Conservation (phyloP, 2,113 vertebrate species). For the Aldabrachelys gigantea region DNA sequence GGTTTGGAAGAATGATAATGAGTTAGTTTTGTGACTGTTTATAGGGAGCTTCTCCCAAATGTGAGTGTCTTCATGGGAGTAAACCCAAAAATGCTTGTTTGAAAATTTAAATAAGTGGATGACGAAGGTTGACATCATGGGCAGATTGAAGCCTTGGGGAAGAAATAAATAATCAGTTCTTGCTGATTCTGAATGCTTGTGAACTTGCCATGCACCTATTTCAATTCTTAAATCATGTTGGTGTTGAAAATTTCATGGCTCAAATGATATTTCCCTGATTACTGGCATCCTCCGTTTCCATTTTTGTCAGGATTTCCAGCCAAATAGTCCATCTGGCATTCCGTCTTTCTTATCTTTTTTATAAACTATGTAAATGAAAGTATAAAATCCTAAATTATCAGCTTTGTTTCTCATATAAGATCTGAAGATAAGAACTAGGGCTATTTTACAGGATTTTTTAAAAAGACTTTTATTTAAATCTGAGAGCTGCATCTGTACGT, state of each 20-base stretch:
- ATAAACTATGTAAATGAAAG: conserved; percentile 64
- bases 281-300: conserved; percentile 67
- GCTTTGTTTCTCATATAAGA: conserved; percentile 48
- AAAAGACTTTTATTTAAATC: conserved; percentile 32
- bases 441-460: conserved; percentile 40
- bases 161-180: conserved; percentile 63
- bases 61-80: not conserved
- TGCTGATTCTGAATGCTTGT: conserved; percentile 52
- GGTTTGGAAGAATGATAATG: not conserved
- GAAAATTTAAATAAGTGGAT: not conserved
- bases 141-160: conserved; percentile 54
- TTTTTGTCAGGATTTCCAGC: conserved; percentile 71
- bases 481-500: conserved; percentile 56
- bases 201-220: conserved; percentile 62
- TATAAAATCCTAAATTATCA: conserved; percentile 52
- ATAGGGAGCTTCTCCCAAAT: not conserved
- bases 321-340: conserved; percentile 78
- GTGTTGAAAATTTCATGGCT: conserved; percentile 64
- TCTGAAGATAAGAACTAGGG: conserved; percentile 39
- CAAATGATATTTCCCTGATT: conserved; percentile 69
- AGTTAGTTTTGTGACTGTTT: not conserved
- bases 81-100: not conserved
- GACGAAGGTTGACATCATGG: not conserved
- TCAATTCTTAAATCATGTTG: conserved; percentile 64
- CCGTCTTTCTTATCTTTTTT: conserved; percentile 62